phyloP scores from a whole-genome alignment of 2,888 invertebrate species.

The Andrena bicolor region DNA sequence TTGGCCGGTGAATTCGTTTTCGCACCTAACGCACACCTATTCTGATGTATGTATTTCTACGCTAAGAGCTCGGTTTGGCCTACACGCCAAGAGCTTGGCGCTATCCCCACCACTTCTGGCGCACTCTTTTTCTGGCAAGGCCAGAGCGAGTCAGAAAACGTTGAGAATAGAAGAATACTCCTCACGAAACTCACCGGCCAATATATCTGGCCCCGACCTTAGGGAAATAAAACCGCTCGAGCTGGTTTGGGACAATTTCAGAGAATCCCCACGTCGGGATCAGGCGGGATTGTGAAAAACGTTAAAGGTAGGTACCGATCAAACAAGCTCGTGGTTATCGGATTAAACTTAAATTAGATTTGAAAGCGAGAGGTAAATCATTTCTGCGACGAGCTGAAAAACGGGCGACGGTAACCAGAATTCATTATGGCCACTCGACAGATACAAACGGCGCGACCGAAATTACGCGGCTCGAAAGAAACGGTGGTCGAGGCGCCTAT shows the following conservation, averaged over 20 bases:
- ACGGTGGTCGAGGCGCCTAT: conserved; percentile 7
- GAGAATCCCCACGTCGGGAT: conserved; percentile 11
- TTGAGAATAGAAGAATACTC: too few species aligned
- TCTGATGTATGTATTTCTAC: too few species aligned
- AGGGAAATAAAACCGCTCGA: conserved; percentile 20
- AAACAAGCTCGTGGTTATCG: conserved; percentile 34
- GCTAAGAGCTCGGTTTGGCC: too few species aligned
- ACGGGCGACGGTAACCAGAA: conserved; percentile 46
- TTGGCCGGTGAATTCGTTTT: too few species aligned
- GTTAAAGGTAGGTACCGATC: conserved; percentile 22
- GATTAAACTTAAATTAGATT: conserved; percentile 58
- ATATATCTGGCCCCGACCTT: too few species aligned
- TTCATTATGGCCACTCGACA: conserved; percentile 47
- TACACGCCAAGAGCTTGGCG: too few species aligned
- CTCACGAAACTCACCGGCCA: too few species aligned
- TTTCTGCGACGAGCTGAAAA: conserved; percentile 41
- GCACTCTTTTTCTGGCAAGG: too few species aligned
- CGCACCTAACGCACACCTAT: too few species aligned
- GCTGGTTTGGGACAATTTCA: conserved; percentile 27
- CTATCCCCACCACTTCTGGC: too few species aligned
- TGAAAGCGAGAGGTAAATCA: conserved; percentile 54
- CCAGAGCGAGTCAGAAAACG: too few species aligned
- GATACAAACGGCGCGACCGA: conserved; percentile 30
- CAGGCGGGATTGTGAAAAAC: neutral
- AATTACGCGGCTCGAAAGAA: conserved; percentile 31